Evolutionary conservation across 2,797 vertebrate species (phyloP).

Genomic region (Smutsia temminckii): DNA sequence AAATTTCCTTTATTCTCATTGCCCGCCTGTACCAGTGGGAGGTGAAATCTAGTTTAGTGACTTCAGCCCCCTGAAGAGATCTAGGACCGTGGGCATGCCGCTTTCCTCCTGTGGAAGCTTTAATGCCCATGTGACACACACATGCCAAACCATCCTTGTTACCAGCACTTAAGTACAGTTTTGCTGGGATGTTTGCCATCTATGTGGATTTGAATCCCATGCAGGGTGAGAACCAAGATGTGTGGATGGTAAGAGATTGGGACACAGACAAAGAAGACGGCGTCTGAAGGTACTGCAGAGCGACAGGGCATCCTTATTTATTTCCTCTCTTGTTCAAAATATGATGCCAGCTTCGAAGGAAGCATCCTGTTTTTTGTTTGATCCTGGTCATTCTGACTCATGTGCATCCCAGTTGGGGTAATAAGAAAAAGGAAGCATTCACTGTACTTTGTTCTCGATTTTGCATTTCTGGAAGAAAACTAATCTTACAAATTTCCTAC

Average conservation of each 20-base stretch:
- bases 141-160: accelerated
- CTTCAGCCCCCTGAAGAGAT: no score
- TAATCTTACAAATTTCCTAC: neutral
- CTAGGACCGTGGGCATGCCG: neutral
- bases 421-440: neutral
- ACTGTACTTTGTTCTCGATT: neutral
- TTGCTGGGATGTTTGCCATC: no score
- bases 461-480: neutral
- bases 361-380: neutral
- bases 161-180: accelerated
- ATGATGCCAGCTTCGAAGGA: neutral
- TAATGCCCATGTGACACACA: neutral
- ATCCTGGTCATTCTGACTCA: neutral
- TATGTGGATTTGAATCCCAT: accelerated
- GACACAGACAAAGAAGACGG: no score
- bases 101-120: neutral
- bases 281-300: no score
- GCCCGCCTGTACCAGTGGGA: neutral
- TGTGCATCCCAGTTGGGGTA: neutral
- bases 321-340: neutral
- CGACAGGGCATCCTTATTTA: no score
- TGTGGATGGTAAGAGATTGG: accelerated
- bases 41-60: accelerated
- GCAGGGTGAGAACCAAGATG: neutral
- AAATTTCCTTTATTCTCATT: accelerated